Evolutionary conservation across 2,888 invertebrate species (phyloP), one percentile per base, ranked within the genome.

Genomic region (Trichogramma dendrolimi): DNA sequence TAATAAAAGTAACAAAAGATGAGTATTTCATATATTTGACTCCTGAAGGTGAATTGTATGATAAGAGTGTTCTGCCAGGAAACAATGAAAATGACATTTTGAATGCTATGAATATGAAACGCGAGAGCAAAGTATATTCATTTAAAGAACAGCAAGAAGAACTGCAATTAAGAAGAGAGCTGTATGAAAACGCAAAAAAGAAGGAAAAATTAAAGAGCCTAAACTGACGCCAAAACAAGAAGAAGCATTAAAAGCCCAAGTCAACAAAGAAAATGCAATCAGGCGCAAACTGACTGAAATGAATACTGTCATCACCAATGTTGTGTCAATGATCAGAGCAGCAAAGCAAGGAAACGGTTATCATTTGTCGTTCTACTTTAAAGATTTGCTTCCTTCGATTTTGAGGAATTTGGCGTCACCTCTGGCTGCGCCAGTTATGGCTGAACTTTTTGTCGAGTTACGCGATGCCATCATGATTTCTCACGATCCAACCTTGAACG

Each of bases 61-160:
- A 98, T 80, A 95, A 92, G 81, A 88, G 87, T 68, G 87, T 91
- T 0, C 80, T 92, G 56, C 89, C 90, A 14, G 85, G 81, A n/a
- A 81, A 79, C 63, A 81, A 82, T 62, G 82, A 81, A 59, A 80
- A 80, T 61, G 79, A 80, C 55, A 78, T 79, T 56, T 69, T 79
- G 11, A 81, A 79, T 64, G 79, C 80, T 55, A 87, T 86, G 83
- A 96, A 97, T 72, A 84, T 97, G 77, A 95, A 94, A 79, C 85
- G 96, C 11, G 98, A 98, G 78, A 97, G 94, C 79, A 97, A 96
- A 80, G 92, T 90, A 2, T 98, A 98, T 79, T 94, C 95, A 66
- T 96, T 94, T 79, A 94, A 95, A 75, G 98, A 98, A 66, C 98
- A 99, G 78, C 84, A 95, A 73, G 97, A 96, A 73, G 98, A 98